A percentile compares a stretch with the other conserved stretches of the same genome.
Conservation (phyloP, 2,888 invertebrate genomes). For the Apotomis betuletana region DNA sequence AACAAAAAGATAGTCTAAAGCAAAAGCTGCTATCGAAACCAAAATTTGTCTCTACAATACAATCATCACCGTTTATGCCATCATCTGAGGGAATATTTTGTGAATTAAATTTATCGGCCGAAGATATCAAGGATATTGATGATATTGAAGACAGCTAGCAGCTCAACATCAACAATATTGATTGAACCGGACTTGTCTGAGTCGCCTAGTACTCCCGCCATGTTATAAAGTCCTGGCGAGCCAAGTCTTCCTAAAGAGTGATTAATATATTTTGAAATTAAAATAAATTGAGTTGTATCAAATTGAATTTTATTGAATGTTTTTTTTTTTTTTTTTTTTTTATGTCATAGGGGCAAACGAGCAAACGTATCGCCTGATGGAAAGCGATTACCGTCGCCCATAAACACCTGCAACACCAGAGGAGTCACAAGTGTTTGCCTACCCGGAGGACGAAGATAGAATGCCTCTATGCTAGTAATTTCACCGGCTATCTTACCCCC, state of each 20-base stretch:
- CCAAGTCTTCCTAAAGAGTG: slow-evolving; percentile 39
- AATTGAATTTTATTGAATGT: slow-evolving; percentile 37
- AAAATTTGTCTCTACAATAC: slow-evolving; percentile 36
- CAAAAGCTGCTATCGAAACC: slow-evolving; percentile 45
- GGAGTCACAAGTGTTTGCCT: too few relatives aligned
- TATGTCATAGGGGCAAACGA: too few relatives aligned
- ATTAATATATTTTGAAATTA: slow-evolving; percentile 38
- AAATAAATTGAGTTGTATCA: slow-evolving; percentile 36
- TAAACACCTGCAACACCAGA: too few relatives aligned
- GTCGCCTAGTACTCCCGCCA: slow-evolving; percentile 45
- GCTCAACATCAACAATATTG: slow-evolving; percentile 45
- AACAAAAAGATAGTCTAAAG: slow-evolving; percentile 43
- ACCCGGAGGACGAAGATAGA: too few relatives aligned
- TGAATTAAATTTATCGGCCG: slow-evolving; percentile 46
- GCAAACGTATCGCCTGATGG: too few relatives aligned
- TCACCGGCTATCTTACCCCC: too few relatives aligned
- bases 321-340: too few relatives aligned
- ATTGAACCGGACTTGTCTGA: slow-evolving; percentile 41
- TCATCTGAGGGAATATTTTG: slow-evolving; percentile 45
- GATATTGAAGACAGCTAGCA: slow-evolving; percentile 40
- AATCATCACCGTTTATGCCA: slow-evolving; percentile 36
- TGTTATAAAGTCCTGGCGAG: slow-evolving; percentile 43
- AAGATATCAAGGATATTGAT: slow-evolving; percentile 45
- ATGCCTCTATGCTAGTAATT: too few relatives aligned
- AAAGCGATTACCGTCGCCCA: too few relatives aligned